Base-by-base conservation (phyloP, 2,113 vertebrate species). In the Gobio gobio region DNA sequence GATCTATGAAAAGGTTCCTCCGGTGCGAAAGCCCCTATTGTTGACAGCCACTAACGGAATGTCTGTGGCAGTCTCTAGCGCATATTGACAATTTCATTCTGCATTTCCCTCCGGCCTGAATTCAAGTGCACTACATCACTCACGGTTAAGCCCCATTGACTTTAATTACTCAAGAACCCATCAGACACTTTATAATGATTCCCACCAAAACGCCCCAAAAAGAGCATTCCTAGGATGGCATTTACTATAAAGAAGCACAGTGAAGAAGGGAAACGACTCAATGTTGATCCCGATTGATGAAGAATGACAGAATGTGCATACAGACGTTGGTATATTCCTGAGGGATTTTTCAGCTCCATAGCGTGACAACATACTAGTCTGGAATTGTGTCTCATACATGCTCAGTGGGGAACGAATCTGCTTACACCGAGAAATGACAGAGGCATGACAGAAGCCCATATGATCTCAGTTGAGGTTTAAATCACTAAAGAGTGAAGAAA, bases 401-500 rank as follows among this genome's bases (percentile, higher is more conserved):
- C 77, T 16, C 12, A 10, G 77, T 78, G 56, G 13, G 36, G 29
- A 24, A 26, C 36, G 14, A 61, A 43, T 61, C 14, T 61, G 77
- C 77, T 61, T 78, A 78, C 22, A 43, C 16, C 9, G 77, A 78
- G 22, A 61, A 78, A 61, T 61, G 7, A 78, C 59, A 24, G 20
- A 56, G 22, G 33, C 26, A 45, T 72, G 10, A 36, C 63, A 14
- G 29, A 72, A 14, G 66, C 43, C 16, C 33, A 76, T 16, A 64
- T 33, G 24, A 29, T 36, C 54, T 70, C 78, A 73, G 49, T 40
- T 36, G 26, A 24, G 56, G 59, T 66, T 64, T 77, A 51, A 63
- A 29, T 84, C 73, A 40, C 49, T 49, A 63, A 61, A 75, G 54
- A 88, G 20, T 49, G n/a, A 78, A 59, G 33, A 61, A 43, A 61